Base-by-base conservation (phyloP, 2,797 vertebrate species). In the Gymnodraco acuticeps region DNA sequence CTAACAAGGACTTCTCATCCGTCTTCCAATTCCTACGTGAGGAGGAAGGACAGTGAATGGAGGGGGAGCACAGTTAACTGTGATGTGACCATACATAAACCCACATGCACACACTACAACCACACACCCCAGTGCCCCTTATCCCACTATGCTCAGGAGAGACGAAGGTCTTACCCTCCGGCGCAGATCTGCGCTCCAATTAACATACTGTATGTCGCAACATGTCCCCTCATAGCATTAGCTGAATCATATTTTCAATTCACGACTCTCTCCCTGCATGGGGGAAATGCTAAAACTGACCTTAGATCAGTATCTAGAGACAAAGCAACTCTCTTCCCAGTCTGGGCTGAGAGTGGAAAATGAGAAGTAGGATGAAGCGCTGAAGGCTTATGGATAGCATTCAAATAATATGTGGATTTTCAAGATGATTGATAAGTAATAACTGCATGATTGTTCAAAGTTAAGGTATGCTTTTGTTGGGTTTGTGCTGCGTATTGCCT, bases 11-110 rank as follows among this genome's bases (percentile, higher is more conserved):
- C 94, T 99, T 99, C 95, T 99, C 98, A 38, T 95, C 98, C 0
- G 95, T 99, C 84, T 99, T 99, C 95, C 98, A 99, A 90, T 99
- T 98, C 92, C 96, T 99, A 60, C 96, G 97, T 1, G 98, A 99
- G 86, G 95, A 98, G 92, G 97, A 95, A 77, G 89, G 90, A 80
- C 93, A 91, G 85, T 93, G 81, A 94, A 85, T 50, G 77, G 59
- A 75, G 68, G 59, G 54, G 63, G 43, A 52, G 53, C 45, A 65
- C 62, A 59, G 70, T n/a, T 64, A 60, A 70, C 74, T 66, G 20
- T 53, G 55, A 73, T 77, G 56, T 83, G 86, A 72, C 75, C 13
- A 64, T 38, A 68, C 45, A 71, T 27, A 64, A 14, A 81, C 55
- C 64, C 53, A 64, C 33, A 60, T 42, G 42, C 42, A 43, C 12